Evolutionary conservation across 1,140 invertebrate species (phyloP), one percentile per base, ranked within the genome.

Genomic region (Panagrolaimus sp.): DNA sequence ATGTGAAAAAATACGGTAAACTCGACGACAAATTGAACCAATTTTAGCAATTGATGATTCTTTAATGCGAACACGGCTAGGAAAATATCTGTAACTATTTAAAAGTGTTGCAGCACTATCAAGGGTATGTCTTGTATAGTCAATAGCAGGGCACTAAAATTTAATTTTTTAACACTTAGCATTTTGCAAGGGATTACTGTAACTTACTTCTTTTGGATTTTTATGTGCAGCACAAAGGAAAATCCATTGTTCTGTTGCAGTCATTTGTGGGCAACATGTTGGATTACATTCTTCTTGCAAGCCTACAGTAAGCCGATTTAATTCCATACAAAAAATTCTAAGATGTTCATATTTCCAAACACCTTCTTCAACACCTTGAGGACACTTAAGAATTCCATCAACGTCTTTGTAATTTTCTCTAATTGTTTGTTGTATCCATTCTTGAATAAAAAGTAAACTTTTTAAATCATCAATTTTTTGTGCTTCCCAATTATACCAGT

Each of bases 341-440:
- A 99, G 87, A 87, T 99, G 96, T 87, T 99, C 96, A 85, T 99
- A 99, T 86, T 99, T 99, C 96, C 96, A 99, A 9, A 98, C 94
- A 45, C 95, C 95, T 85, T 98, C 94, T 84, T 99, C 96, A 84
- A 98, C 93, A 9, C 91, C 89, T 76, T 97, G 93, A 16, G 96
- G 96, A 84, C 95, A 92, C 74, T 89, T 92, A 13, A 99, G 85
- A 80, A 99, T 98, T 44, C 90, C 87, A 77, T 97, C 94, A 65
- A 98, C 90, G 86, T 95, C 92, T 23, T 89, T 88, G 31, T 92
- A 91, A 86, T 98, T 92, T 73, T 89, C 89, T 74, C 92, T 88
- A 71, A 99, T 98, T 74, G 92, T 89, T 85, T 99, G 96, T 85
- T 99, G 96, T 78, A 99, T 98, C 82, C 93, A 98, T 84, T 98